Percentiles rank a stretch among this genome's conserved stretches.
Conservation (phyloP, 2,113 vertebrate species). For the Camelus bactrianus region DNA sequence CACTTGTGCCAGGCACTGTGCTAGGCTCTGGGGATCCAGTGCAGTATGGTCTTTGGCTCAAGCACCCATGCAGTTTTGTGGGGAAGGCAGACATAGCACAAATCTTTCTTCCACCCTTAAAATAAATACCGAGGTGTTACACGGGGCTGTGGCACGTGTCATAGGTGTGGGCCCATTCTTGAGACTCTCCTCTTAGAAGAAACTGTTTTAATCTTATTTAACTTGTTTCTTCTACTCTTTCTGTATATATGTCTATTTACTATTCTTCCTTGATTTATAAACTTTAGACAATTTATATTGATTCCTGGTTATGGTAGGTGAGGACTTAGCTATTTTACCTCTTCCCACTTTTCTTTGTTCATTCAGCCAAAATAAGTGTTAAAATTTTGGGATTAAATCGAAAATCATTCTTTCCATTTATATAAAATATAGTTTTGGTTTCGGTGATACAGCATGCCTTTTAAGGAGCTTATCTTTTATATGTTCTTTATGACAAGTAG, state of each 20-base stretch:
- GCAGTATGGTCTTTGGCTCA: background rate
- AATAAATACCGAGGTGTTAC: background rate
- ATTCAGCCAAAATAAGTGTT: background rate
- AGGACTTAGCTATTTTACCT: background rate
- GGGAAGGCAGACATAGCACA: background rate
- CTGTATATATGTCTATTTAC: background rate
- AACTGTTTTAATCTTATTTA: background rate
- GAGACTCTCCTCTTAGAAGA: background rate
- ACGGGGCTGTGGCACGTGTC: background rate
- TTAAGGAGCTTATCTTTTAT: background rate
- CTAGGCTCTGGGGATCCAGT: background rate
- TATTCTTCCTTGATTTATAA: constrained; percentile 20
- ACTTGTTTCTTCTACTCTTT: background rate
- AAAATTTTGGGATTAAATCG: constrained; percentile 3
- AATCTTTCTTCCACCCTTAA: background rate
- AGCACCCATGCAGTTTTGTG: background rate
- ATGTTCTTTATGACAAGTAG: background rate
- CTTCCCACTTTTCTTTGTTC: background rate
- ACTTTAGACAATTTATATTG: background rate
- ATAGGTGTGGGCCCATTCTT: background rate
- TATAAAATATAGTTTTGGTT: constrained; percentile 2
- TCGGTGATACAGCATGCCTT: background rate
- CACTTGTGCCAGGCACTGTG: background rate
- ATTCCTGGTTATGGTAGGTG: background rate
- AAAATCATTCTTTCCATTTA: background rate